phyloP scores from a whole-genome alignment of 2,797 vertebrate species.

The Xyrichtys novacula region DNA sequence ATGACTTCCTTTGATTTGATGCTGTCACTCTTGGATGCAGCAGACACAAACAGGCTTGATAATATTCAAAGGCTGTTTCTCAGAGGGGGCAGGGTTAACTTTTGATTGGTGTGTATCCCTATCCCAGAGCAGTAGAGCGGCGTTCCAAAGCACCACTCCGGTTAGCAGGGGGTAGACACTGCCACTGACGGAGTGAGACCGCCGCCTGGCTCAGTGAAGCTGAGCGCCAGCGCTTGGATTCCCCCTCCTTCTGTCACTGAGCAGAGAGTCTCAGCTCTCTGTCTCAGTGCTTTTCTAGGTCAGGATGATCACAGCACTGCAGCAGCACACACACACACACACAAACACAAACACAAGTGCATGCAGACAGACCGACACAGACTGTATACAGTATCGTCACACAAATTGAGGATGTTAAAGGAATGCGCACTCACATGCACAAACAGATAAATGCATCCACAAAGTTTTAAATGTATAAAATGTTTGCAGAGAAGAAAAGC shows the following conservation, averaged over 20 bases:
- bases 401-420: constrained; percentile 4
- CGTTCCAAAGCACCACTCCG: constrained; percentile 41
- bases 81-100: constrained; percentile 48
- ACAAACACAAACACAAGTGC: not conserved
- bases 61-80: constrained; percentile 64
- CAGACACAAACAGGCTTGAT: constrained; percentile 34
- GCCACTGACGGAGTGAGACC: constrained; percentile 58
- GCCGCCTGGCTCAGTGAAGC: constrained; percentile 66
- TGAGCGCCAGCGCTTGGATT: constrained; percentile 56
- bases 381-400: constrained; percentile 26
- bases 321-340: constrained; percentile 27
- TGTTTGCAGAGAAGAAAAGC: constrained; percentile 14
- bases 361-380: constrained; percentile 9
- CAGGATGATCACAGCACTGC: constrained; percentile 71
- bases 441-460: constrained; percentile 1
- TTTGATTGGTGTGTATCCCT: constrained; percentile 66
- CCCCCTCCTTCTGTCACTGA: constrained; percentile 66
- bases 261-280: constrained; percentile 63
- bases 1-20: constrained; percentile 49
- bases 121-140: constrained; percentile 36
- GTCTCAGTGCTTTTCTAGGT: constrained; percentile 81
- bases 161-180: constrained; percentile 15
- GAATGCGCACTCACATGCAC: constrained; percentile 5
- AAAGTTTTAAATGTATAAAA: constrained; percentile 3
- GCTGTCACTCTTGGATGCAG: constrained; percentile 47